These are phyloP conservation scores for Notolepis coatsorum DNA, from an alignment of 2,797 vertebrate species.

Conservation along the genomic window DNA sequence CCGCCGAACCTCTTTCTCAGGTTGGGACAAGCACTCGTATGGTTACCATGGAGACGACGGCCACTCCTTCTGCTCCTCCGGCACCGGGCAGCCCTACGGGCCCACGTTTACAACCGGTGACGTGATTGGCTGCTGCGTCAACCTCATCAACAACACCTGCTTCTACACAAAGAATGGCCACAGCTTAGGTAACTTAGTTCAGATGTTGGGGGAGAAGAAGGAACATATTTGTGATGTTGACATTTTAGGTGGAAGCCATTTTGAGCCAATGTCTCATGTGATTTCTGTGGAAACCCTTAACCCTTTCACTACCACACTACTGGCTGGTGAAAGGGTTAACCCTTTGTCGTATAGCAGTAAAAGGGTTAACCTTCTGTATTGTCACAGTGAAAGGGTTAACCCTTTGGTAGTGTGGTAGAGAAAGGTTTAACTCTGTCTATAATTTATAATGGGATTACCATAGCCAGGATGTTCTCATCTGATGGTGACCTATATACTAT, in stretches of 20 bases:
- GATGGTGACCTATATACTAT: no score
- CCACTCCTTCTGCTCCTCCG: conserved; percentile 99
- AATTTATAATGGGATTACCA: no score
- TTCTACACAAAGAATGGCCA: conserved; percentile 99
- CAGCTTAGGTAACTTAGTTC: conserved; percentile 87
- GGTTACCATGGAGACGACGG: conserved; percentile 99
- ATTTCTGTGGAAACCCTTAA: background rate
- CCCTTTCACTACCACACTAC: no score
- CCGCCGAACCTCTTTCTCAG: conserved; percentile 71
- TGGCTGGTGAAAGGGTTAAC: no score
- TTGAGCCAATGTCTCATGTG: background rate
- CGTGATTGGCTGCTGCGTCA: conserved; percentile 99
- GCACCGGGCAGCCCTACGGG: conserved; percentile 97
- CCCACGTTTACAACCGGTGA: conserved; percentile 99
- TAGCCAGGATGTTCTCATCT: no score
- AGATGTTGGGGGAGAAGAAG: background rate
- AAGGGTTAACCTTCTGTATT: no score
- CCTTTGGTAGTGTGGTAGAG: no score
- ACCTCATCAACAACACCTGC: conserved; percentile 99
- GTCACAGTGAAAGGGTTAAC: no score
- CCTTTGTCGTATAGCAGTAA: no score
- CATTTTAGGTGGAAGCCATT: background rate
- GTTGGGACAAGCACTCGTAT: conserved; percentile 99
- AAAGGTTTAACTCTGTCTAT: no score
- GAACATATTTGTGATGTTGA: no score